Base-by-base conservation (phyloP, 2,113 vertebrate genomes). In the Brevimyrus niger region DNA sequence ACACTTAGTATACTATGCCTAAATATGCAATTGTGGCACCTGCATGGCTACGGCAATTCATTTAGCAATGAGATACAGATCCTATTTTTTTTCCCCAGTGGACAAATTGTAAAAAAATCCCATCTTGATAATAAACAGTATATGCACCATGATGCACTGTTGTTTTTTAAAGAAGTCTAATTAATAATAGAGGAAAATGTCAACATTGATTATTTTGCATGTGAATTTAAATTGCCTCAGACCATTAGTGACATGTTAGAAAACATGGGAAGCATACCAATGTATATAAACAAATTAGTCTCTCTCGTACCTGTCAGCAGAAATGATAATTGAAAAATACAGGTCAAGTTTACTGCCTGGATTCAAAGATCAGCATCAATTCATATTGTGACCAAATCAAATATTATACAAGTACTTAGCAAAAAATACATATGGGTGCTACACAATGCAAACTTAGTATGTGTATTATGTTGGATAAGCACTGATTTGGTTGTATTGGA, bases 161-260 rank as follows among this genome's bases (percentile, higher is more conserved):
- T 38, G 35, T 42, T 80, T 80, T 80, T 17, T 80, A 80, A 80
- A 42, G 35, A 42, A 80, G 35, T 80, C 35, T 80, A 80, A 80
- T 80, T 80, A 80, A 19, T 38, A 80, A 11, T 17, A 80, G 73
- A 38, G 73, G 35, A 42, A 69, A 80, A 80, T 80, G 73, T 80
- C 73, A 80, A 6, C 73, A 42, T 42, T 80, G 73, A 42, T 80
- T 80, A 80, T 42, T 80, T 35, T 42, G 73, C 31, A 42, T 80
- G 42, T 38, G 73, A 19, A 80, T 80, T 86, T 86, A 86, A 86
- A 86, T 48, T 86, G 83, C 83, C 44, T 86, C 44, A 46, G 83
- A 86, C 44, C 83, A 86, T 86, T 50, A 86, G 83, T 86, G 44
- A 50, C 10, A 86, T 27, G n/a, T 10, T 47, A 2, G 47, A 47